Percentiles rank a stretch among this genome's conserved stretches.
phyloP scores from a whole-genome alignment of 1,140 invertebrate genomes.

The Tetramorium simillimum region DNA sequence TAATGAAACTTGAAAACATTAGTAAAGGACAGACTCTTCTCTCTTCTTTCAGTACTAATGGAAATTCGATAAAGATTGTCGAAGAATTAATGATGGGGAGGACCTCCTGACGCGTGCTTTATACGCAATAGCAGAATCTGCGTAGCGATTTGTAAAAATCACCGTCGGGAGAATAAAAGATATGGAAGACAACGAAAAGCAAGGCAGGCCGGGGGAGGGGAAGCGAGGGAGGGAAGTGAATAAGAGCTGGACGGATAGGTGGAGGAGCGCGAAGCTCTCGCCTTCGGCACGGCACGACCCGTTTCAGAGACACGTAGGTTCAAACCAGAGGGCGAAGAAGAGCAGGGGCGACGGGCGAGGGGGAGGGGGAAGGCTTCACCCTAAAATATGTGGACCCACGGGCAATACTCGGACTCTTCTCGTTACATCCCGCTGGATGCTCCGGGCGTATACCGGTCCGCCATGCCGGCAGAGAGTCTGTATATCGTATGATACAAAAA shows the following conservation, averaged over 20 bases:
- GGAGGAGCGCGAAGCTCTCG: constrained; percentile 63
- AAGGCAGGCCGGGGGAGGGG: neutral
- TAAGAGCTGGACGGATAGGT: constrained; percentile 36
- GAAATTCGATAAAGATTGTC: neutral
- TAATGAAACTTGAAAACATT: neutral
- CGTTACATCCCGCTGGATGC: constrained; percentile 81
- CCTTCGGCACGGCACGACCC: constrained; percentile 80
- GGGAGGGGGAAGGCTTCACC: constrained; percentile 78
- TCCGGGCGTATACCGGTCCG: constrained; percentile 72
- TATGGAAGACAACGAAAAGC: constrained; percentile 22
- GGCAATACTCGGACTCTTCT: constrained; percentile 82
- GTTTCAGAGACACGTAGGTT: constrained; percentile 82
- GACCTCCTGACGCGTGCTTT: neutral
- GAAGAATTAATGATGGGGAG: neutral
- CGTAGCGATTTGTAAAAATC: constrained; percentile 3
- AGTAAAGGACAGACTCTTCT: neutral
- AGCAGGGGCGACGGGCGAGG: constrained; percentile 52
- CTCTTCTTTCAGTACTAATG: neutral
- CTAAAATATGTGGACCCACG: constrained; percentile 84
- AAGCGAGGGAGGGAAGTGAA: neutral
- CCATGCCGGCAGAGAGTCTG: constrained; percentile 69
- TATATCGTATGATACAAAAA: constrained; percentile 85
- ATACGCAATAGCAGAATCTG: neutral
- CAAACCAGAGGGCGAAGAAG: constrained; percentile 72
- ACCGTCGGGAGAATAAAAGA: neutral